phyloP scores from a whole-genome alignment of 2,888 invertebrate genomes.

The Drosophila histrio region DNA sequence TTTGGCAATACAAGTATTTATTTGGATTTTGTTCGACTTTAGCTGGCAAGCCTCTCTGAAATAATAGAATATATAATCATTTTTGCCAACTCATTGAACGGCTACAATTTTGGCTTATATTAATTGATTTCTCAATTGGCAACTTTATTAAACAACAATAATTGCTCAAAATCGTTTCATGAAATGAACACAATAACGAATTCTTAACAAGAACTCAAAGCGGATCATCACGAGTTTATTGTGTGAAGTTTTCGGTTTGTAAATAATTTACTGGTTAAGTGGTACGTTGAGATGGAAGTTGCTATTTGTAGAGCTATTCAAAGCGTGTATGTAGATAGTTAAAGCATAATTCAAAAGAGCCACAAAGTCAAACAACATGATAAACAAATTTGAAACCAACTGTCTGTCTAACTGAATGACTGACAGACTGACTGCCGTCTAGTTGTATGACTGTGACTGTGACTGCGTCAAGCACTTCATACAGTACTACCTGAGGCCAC shows the following conservation, averaged over 20 bases:
- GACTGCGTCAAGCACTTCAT: constrained; percentile 44
- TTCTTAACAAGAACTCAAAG: constrained; percentile 1
- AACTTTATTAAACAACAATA: constrained; percentile 11
- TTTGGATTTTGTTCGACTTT: constrained; percentile 17
- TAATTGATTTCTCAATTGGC: constrained; percentile 52
- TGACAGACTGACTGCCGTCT: constrained; percentile 28
- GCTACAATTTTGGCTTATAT: constrained; percentile 32
- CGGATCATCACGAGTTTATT: constrained; percentile 31
- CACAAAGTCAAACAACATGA: constrained; percentile 75
- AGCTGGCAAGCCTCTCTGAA: constrained; percentile 48
- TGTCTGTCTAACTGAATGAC: constrained; percentile 36
- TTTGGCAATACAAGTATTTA: constrained; percentile 44
- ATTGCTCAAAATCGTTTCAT: constrained; percentile 5
- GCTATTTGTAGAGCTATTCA: constrained; percentile 33
- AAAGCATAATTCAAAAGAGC: constrained; percentile 66
- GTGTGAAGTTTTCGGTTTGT: background rate
- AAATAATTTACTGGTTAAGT: background rate
- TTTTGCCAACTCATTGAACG: constrained; percentile 49
- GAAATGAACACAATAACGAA: background rate
- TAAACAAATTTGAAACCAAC: constrained; percentile 62
- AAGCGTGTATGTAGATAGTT: constrained; percentile 69
- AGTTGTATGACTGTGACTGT: constrained; percentile 25
- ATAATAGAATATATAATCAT: constrained; percentile 4
- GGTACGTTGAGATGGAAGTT: constrained; percentile 4
- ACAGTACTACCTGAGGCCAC: constrained; percentile 53